Percentiles rank a stretch among this genome's conserved stretches.
Conservation (phyloP, 2,797 vertebrate species). For the Urosaurus nigricauda region DNA sequence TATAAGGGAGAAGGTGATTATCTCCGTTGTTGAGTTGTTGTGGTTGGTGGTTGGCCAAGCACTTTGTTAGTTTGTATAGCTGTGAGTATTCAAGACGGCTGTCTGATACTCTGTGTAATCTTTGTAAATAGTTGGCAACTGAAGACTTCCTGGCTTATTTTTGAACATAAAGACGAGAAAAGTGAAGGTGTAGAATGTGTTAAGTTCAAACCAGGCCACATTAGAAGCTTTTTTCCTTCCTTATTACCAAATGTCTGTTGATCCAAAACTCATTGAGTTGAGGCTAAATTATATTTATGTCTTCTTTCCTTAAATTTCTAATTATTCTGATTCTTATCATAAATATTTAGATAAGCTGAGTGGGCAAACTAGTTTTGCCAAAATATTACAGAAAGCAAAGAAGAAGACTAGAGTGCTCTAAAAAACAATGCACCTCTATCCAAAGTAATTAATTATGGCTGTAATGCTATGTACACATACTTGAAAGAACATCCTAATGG, state of each 20-base stretch:
- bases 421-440: background rate
- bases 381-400: constrained; percentile 1
- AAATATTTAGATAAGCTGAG: background rate
- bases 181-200: background rate
- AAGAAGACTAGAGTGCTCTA: background rate
- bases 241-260: background rate
- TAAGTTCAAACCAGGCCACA: background rate
- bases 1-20: too few species aligned
- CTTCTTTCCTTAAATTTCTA: background rate
- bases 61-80: too few species aligned
- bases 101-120: too few species aligned
- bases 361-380: background rate
- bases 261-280: background rate
- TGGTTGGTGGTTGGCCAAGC: too few species aligned
- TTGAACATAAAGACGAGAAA: background rate
- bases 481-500: background rate
- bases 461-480: background rate
- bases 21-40: too few species aligned
- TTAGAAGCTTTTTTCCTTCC: background rate
- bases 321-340: background rate
- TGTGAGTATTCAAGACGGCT: too few species aligned
- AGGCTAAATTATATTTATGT: background rate
- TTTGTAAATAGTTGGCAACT: too few species aligned
- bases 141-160: background rate
- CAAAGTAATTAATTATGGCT: background rate